Percentiles rank a stretch among this genome's conserved stretches.
Conservation (phyloP, 2,888 invertebrate species). For the Acleris cristana region DNA sequence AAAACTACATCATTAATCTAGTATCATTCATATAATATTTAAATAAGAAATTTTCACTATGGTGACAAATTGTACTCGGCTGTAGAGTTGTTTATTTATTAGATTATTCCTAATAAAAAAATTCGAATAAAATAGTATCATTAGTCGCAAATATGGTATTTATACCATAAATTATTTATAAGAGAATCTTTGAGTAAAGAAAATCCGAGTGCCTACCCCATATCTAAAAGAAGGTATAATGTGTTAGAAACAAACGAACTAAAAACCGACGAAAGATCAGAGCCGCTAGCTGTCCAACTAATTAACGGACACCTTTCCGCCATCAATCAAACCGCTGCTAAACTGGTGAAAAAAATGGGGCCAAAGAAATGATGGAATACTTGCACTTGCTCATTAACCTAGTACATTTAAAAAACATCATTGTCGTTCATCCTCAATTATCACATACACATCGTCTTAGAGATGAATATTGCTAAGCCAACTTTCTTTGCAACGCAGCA, state of each 20-base stretch:
- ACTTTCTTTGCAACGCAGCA: not conserved
- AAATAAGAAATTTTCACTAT: no score
- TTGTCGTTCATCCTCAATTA: not conserved
- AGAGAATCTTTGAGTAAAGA: no score
- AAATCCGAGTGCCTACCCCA: no score
- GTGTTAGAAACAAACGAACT: slow-evolving; percentile 27
- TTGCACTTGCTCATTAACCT: slow-evolving; percentile 48
- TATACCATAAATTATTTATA: no score
- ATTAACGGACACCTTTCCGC: slow-evolving; percentile 64
- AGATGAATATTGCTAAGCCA: not conserved
- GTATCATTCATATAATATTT: no score
- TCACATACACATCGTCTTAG: not conserved
- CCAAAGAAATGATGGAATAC: slow-evolving; percentile 49
- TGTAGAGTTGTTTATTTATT: no score
- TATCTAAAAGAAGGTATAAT: no score
- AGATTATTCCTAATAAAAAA: no score
- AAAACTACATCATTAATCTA: no score
- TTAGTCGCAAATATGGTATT: no score
- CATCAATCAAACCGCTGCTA: slow-evolving; percentile 63
- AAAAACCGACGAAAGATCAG: slow-evolving; percentile 45
- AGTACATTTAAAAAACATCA: slow-evolving; percentile 36
- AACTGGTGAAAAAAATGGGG: slow-evolving; percentile 53
- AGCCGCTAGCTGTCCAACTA: slow-evolving; percentile 61
- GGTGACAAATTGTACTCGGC: no score
- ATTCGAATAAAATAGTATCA: no score